phyloP scores from a whole-genome alignment of 2,113 vertebrate species.

The Synchiropus splendidus region DNA sequence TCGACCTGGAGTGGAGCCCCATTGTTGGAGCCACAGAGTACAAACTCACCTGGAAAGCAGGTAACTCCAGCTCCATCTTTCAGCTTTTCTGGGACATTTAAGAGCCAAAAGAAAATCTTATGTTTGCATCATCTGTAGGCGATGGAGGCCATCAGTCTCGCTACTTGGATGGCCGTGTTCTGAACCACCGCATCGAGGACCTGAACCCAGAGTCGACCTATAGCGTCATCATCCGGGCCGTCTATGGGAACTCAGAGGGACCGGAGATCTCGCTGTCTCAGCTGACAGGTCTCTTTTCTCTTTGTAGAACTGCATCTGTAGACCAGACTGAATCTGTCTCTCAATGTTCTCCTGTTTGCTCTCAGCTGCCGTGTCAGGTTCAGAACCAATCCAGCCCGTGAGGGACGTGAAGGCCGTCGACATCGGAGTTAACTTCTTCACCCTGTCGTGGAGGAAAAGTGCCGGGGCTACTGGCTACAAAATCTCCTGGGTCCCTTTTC shows the following conservation, averaged over 20 bases:
- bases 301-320: neutral
- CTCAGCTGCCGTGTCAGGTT: conserved; percentile 51
- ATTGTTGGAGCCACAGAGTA: conserved; percentile 78
- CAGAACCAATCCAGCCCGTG: conserved; percentile 53
- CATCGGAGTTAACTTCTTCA: conserved; percentile 60
- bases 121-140: conserved; percentile 35
- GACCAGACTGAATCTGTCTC: neutral
- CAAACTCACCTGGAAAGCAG: conserved; percentile 72
- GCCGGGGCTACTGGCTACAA: conserved; percentile 68
- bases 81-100: too few relatives aligned
- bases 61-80: conserved; percentile 9
- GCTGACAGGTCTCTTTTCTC: conserved; percentile 67
- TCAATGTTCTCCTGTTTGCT: conserved; percentile 5
- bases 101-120: neutral
- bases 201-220: conserved; percentile 68
- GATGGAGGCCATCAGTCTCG: conserved; percentile 45
- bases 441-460: conserved; percentile 72
- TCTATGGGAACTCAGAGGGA: conserved; percentile 73
- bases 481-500: conserved; percentile 73
- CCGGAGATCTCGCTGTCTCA: conserved; percentile 74
- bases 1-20: conserved; percentile 73
- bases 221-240: conserved; percentile 61
- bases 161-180: conserved; percentile 61
- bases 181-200: conserved; percentile 57
- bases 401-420: conserved; percentile 70